Percentiles rank a stretch among this genome's conserved stretches.
These are phyloP conservation scores for Lophotis ruficrista DNA, from an alignment of 2,113 vertebrate genomes.

Conservation along the genomic window DNA sequence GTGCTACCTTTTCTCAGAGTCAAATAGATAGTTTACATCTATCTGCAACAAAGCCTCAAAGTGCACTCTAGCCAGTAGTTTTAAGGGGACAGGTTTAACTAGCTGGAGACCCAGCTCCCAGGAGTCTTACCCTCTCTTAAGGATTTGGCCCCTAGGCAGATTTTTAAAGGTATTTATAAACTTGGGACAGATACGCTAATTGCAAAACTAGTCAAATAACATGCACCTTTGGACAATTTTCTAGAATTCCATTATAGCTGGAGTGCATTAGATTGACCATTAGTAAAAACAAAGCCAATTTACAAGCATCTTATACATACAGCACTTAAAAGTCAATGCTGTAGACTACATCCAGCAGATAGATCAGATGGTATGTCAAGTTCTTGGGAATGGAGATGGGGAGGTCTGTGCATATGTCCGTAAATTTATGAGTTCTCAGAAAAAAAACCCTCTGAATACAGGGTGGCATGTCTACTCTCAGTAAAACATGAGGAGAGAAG, in stretches of 20 bases:
- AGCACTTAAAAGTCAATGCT: neutral
- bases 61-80: neutral
- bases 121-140: neutral
- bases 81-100: neutral
- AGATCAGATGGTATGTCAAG: accelerated
- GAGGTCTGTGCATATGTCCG: neutral
- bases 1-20: neutral
- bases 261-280: neutral
- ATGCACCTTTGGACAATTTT: neutral
- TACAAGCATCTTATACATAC: neutral
- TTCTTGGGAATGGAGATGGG: neutral
- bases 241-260: neutral
- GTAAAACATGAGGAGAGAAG: neutral
- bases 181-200: neutral
- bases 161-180: neutral
- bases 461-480: neutral
- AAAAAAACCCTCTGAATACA: neutral
- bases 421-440: neutral
- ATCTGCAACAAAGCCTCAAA: neutral
- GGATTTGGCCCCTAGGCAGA: neutral
- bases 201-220: neutral
- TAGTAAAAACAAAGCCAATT: neutral
- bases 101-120: neutral
- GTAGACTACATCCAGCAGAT: neutral
- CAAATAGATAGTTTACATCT: neutral